These are phyloP conservation scores for Leptodactylus fallax DNA, from an alignment of 2,797 vertebrate genomes.

Conservation along the genomic window DNA sequence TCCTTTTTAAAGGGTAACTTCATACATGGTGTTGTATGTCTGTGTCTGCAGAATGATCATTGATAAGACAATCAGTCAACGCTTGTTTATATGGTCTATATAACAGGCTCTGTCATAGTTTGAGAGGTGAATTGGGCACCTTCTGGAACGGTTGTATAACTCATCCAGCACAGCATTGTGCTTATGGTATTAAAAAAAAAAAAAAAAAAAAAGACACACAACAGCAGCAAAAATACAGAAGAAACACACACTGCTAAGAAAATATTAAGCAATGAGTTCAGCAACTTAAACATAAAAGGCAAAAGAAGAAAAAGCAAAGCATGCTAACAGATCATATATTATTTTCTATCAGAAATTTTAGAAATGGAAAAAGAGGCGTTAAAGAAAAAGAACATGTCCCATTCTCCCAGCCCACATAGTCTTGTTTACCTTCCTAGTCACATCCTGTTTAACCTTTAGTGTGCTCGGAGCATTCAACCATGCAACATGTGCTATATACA, in stretches of 20 bases:
- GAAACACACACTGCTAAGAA: not conserved
- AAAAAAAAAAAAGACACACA: no score
- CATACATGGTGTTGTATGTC: no score
- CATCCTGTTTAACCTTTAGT: not conserved
- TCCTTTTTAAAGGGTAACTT: no score
- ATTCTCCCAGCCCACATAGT: slow-evolving; percentile 30
- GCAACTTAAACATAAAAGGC: no score
- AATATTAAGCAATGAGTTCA: not conserved
- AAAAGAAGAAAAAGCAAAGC: not conserved
- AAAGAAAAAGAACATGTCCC: not conserved
- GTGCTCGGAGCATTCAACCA: not conserved
- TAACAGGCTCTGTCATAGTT: no score
- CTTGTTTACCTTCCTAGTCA: slow-evolving; percentile 7
- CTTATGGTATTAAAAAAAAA: no score
- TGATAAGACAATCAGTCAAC: no score
- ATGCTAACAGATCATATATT: not conserved
- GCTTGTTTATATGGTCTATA: no score
- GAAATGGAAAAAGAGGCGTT: not conserved
- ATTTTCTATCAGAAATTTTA: not conserved
- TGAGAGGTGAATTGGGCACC: no score
- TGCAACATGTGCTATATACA: not conserved
- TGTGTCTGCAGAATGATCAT: no score
- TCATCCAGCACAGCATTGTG: no score
- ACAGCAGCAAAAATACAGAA: not conserved
- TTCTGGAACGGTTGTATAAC: no score